Evolutionary conservation across 2,797 vertebrate species (phyloP).

Genomic region (Micrastur ruficollis): DNA sequence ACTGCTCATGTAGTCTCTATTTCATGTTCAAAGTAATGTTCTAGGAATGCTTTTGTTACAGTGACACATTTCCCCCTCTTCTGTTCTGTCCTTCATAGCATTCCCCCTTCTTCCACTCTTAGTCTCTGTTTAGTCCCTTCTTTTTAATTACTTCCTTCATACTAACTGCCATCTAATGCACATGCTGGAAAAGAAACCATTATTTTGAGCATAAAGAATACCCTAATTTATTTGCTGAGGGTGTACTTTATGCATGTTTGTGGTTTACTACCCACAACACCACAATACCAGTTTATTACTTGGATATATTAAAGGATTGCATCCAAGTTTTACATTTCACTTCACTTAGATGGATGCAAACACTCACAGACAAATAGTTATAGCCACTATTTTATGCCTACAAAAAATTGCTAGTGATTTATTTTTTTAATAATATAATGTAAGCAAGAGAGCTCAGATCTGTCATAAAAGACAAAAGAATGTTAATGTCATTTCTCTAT

Average conservation of each 20-base stretch:
- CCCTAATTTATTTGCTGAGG: neutral
- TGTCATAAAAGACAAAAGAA: neutral
- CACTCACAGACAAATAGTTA: neutral
- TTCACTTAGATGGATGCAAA: neutral
- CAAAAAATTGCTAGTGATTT: neutral
- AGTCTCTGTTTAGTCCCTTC: neutral
- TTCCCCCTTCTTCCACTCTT: neutral
- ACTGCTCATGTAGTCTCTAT: neutral
- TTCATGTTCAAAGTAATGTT: neutral
- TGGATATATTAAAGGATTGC: neutral
- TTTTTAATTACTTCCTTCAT: neutral
- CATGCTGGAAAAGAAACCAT: neutral
- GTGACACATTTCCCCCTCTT: neutral
- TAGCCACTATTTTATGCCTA: neutral
- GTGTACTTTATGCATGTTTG: neutral
- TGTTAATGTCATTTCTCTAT: neutral
- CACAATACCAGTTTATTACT: neutral
- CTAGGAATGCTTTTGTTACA: neutral
- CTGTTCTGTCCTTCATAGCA: neutral
- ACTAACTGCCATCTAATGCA: neutral
- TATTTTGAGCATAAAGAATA: neutral
- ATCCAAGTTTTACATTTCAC: neutral
- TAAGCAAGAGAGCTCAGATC: neutral
- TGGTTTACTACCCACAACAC: neutral
- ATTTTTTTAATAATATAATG: constrained; percentile 11